phyloP scores from a whole-genome alignment of 2,797 vertebrate genomes.

The Antrozous pallidus region DNA sequence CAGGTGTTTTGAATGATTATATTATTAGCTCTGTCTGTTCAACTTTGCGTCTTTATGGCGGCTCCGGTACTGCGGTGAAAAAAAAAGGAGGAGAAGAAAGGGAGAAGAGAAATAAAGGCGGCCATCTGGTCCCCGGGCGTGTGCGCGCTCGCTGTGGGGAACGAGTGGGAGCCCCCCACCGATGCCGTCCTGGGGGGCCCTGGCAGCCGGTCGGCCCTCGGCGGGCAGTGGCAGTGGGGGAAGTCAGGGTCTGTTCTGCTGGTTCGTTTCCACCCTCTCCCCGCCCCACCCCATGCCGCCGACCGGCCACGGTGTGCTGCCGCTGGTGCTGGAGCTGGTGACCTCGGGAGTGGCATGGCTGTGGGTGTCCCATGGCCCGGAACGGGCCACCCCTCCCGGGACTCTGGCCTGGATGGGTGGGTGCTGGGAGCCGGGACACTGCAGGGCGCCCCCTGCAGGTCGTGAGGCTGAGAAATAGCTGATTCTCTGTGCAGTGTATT shows the following conservation, averaged over 20 bases:
- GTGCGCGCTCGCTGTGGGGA: conserved; percentile 74
- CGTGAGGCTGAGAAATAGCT: conserved; percentile 53
- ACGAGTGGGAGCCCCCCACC: conserved; percentile 74
- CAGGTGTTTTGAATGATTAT: conserved; percentile 99
- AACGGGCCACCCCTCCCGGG: not conserved
- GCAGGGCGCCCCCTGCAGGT: conserved; percentile 49
- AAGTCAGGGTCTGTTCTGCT: not conserved
- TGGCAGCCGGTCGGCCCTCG: conserved; percentile 69
- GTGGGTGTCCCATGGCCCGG: accelerated
- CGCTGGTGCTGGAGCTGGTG: not conserved
- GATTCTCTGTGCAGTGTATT: conserved; percentile 52
- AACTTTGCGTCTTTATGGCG: conserved; percentile 95
- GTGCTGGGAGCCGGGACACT: conserved; percentile 48
- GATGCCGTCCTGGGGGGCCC: conserved; percentile 70
- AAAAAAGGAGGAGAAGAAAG: conserved; percentile 82
- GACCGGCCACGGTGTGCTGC: not conserved
- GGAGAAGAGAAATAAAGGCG: conserved; percentile 92
- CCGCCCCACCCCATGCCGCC: not conserved
- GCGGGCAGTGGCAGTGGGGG: conserved; percentile 50
- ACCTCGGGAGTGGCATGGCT: no score
- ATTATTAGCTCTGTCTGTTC: conserved; percentile 98
- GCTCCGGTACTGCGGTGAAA: conserved; percentile 91
- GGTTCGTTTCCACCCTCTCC: not conserved
- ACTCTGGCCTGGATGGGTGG: conserved; percentile 18
- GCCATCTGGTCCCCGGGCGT: conserved; percentile 91